These are phyloP conservation scores for Dolichomitus sp. DNA, from an alignment of 2,888 invertebrate genomes.

Conservation along the genomic window DNA sequence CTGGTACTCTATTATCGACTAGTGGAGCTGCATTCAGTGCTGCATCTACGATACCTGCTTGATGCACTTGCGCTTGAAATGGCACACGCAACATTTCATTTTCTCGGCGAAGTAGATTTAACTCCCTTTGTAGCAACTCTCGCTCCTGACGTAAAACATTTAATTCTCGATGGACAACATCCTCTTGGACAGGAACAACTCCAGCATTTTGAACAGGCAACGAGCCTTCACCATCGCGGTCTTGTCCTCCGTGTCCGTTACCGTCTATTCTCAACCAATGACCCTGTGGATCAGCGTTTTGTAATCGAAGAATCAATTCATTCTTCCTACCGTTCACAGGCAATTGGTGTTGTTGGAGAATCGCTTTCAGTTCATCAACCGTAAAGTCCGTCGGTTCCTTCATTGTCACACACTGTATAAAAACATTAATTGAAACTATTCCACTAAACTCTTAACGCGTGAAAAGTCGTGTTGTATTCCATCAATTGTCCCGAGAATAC, in stretches of 20 bases:
- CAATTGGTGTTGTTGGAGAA: not conserved
- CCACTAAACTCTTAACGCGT: no score
- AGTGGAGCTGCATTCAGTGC: no score
- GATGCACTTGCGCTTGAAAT: no score
- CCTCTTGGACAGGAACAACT: not conserved
- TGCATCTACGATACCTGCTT: no score
- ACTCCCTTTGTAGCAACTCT: not conserved
- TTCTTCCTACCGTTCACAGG: not conserved
- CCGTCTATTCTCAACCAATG: no score
- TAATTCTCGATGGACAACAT: not conserved
- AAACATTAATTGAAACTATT: no score
- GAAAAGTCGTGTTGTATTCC: no score
- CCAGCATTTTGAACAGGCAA: not conserved
- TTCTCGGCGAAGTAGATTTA: not conserved
- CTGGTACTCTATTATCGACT: no score
- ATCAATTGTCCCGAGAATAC: no score
- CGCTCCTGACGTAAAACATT: not conserved
- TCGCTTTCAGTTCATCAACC: not conserved
- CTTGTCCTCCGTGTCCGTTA: not conserved
- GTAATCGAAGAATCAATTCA: slow-evolving; percentile 6
- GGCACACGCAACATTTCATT: not conserved
- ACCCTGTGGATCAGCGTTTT: slow-evolving; percentile 15
- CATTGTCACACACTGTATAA: not conserved
- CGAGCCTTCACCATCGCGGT: not conserved
- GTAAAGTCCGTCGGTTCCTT: slow-evolving; percentile 8